These are phyloP conservation scores for Nymphalis polychloros DNA, from an alignment of 2,888 invertebrate genomes.

Conservation along the genomic window DNA sequence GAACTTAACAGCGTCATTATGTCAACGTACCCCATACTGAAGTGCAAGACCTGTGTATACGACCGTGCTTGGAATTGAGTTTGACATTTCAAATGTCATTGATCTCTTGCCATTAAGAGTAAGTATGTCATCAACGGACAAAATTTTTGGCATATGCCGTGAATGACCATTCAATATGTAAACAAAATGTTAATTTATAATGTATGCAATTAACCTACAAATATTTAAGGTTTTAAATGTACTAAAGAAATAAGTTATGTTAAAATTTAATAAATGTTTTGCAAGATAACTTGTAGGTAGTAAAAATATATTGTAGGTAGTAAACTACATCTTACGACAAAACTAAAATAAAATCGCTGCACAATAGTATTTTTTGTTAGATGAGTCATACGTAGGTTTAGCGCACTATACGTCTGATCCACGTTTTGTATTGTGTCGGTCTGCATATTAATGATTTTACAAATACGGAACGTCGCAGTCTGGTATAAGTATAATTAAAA, in stretches of 20 bases:
- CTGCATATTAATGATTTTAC: constrained; percentile 34
- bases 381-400: constrained; percentile 13
- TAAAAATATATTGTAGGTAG: too few relatives aligned
- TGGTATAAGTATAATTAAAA: not conserved
- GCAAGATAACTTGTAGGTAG: too few relatives aligned
- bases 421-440: constrained; percentile 24
- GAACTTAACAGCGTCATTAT: too few relatives aligned
- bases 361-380: constrained; percentile 24
- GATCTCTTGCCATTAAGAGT: constrained; percentile 37
- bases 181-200: not conserved
- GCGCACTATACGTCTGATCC: constrained; percentile 9
- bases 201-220: not conserved
- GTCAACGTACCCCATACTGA: too few relatives aligned
- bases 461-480: constrained; percentile 26
- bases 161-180: constrained; percentile 18
- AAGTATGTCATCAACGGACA: constrained; percentile 37
- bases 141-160: constrained; percentile 20
- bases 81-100: constrained; percentile 42
- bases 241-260: too few relatives aligned
- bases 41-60: too few relatives aligned
- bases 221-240: not conserved
- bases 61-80: constrained; percentile 36
- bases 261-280: too few relatives aligned
- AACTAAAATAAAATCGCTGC: constrained; percentile 2
- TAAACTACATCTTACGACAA: too few relatives aligned